phyloP scores from a whole-genome alignment of 2,797 vertebrate genomes.

The Falco cherrug region DNA sequence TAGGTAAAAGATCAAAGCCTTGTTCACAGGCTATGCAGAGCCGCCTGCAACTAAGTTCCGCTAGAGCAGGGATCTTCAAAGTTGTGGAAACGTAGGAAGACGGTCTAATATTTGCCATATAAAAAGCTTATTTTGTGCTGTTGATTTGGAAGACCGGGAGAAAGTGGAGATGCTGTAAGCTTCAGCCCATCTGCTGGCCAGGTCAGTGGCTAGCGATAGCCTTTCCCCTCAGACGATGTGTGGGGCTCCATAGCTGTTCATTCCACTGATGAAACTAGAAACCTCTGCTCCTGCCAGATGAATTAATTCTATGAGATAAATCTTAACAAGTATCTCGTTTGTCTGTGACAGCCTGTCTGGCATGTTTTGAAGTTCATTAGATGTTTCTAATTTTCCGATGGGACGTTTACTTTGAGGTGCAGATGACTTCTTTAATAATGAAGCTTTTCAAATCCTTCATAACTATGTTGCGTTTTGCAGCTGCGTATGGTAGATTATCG shows the following conservation, averaged over 20 bases:
- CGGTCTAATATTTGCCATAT: not conserved
- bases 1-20: not conserved
- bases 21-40: rapidly evolving
- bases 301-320: not conserved
- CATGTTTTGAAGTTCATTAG: not conserved
- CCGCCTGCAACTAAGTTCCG: not conserved
- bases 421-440: not conserved
- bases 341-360: not conserved
- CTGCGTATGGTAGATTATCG: not conserved
- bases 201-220: not conserved
- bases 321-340: not conserved
- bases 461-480: not conserved
- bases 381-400: not conserved
- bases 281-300: not conserved
- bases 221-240: rapidly evolving
- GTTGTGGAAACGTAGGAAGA: not conserved
- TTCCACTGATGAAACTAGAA: not conserved
- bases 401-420: not conserved
- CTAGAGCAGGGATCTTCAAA: not conserved
- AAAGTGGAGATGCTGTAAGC: rapidly evolving
- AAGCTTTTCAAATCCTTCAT: not conserved
- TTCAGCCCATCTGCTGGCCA: not conserved
- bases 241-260: not conserved
- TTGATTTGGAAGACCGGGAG: not conserved
- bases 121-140: not conserved